Base-by-base conservation (phyloP, 1,140 invertebrate species). In the Drosophila santomea region DNA sequence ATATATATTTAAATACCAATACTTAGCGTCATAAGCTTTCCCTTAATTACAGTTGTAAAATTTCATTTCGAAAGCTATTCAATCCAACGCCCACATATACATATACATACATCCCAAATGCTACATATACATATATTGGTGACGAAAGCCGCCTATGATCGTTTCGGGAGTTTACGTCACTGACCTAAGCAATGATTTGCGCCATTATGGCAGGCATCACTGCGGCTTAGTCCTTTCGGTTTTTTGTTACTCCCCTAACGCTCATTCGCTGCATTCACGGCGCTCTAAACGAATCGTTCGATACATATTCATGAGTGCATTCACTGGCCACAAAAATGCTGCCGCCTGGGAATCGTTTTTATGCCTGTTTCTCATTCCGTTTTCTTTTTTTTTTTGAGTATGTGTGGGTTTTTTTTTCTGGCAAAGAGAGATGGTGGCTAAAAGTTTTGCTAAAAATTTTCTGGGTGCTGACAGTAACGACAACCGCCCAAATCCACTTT, bases 381-480 rank as follows among this genome's bases (percentile, higher is more conserved):
- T 25, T 36, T 56, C 25, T 15, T 12, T 5, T 55, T 52, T 12
- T 17, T 3, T 8, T 28, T 11, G 28, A 6, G 44, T 25, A 14
- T 45, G 44, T 47, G 20, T 48, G 23, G 5, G 47, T 28, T 47
- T 47, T 48, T 28, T 23, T 23, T 47, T 12, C 12, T 20, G 0
- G 44, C 6, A 1, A 1, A 12, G 43, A 10, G 14, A 10, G 15
- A 10, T 11, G 7, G 63, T 28, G 45, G 12, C 23, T 28, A 44
- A 82, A 82, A 82, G 63, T 74, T 82, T 79, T 63, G 62, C 66
- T 64, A 62, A 67, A 80, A 80, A 80, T 66, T 84, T 59, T 54
- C 60, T 77, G 66, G 39, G 58, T 74, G 69, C 60, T 84, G 80
- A 76, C 75, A 79, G 66, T 58, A 57, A 56, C 76, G 73, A 47